Conservation (phyloP, 2,888 invertebrate species). For the Bellardia pandia region DNA sequence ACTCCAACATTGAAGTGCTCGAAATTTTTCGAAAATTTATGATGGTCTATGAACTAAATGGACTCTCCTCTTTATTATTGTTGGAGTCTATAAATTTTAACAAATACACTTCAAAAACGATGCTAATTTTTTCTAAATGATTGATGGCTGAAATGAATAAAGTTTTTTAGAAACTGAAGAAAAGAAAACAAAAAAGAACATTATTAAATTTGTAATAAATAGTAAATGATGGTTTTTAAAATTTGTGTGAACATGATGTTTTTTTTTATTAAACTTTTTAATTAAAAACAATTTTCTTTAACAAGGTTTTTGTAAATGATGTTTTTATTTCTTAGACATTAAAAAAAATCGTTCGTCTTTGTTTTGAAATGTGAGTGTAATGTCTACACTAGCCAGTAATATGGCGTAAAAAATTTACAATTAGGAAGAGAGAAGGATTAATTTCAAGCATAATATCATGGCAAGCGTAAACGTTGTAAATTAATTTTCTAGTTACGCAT, state of each 20-base stretch:
- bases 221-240: constrained; percentile 56
- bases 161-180: not conserved
- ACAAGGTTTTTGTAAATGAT: constrained; percentile 43
- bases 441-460: not conserved
- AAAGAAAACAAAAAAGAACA: constrained; percentile 6
- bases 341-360: not conserved
- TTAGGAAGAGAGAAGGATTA: too few relatives aligned
- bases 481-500: constrained; percentile 58
- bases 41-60: constrained; percentile 56
- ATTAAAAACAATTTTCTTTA: constrained; percentile 48
- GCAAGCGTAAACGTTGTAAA: constrained; percentile 11
- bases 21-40: constrained; percentile 54
- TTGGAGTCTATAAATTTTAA: constrained; percentile 47
- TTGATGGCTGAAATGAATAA: constrained; percentile 36
- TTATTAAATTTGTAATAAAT: constrained; percentile 23
- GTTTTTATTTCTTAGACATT: not conserved
- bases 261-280: constrained; percentile 25
- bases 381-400: not conserved
- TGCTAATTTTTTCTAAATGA: constrained; percentile 46
- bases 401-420: too few relatives aligned
- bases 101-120: not conserved
- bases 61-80: not conserved
- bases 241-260: constrained; percentile 55
- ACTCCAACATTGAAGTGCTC: constrained; percentile 34
- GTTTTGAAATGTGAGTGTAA: not conserved